Evolutionary conservation across 2,797 vertebrate genomes (phyloP).

Genomic region (Lates japonicus): DNA sequence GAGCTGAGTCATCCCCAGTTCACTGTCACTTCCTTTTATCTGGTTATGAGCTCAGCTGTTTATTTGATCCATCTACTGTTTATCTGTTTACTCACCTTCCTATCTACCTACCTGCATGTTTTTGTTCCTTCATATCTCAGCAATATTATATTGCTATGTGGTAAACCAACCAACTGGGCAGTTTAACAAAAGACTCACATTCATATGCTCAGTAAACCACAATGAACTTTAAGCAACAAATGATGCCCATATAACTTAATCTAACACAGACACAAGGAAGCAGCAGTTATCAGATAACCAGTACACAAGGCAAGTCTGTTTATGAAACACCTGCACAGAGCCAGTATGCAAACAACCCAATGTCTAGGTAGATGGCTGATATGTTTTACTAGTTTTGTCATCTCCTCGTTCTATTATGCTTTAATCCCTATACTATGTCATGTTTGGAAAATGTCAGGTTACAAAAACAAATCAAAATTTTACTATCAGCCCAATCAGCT

Average conservation of each 20-base stretch:
- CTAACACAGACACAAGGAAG: background rate
- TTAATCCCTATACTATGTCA: background rate
- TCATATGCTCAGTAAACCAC: background rate
- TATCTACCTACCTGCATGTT: background rate
- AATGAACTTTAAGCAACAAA: background rate
- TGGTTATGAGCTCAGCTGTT: slow-evolving; percentile 19
- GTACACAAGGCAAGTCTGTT: background rate
- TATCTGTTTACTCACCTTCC: slow-evolving; percentile 3
- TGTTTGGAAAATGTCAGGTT: background rate
- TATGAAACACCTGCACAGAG: background rate
- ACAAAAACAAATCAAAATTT: background rate
- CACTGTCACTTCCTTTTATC: slow-evolving; percentile 64
- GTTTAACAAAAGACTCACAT: background rate
- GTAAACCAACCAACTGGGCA: background rate
- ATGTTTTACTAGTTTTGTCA: too few species aligned
- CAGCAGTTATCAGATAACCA: background rate
- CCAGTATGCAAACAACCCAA: background rate
- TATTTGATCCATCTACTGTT: slow-evolving; percentile 26
- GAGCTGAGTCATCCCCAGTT: slow-evolving; percentile 65
- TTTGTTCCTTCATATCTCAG: background rate
- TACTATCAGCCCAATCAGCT: background rate
- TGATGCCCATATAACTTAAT: background rate
- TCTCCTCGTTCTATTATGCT: too few species aligned
- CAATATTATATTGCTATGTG: background rate
- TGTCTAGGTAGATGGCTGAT: background rate